Conservation (phyloP, 2,113 vertebrate species). For the Theristicus caerulescens region DNA sequence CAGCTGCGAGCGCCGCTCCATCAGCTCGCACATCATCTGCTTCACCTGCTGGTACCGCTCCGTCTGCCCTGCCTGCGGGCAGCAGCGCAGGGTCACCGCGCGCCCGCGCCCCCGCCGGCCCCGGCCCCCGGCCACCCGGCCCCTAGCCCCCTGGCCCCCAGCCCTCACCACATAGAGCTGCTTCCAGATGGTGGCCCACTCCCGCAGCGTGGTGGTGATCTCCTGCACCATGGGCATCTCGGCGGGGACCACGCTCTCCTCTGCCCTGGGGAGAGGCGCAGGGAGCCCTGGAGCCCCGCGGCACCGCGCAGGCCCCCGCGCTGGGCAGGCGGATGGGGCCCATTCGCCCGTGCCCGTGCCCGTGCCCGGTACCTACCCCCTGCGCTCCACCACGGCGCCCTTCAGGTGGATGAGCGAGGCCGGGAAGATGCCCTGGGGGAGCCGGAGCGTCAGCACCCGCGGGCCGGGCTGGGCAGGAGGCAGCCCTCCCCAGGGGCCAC, state of each 20-base stretch:
- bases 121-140: too few relatives aligned
- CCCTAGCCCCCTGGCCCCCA: fast-evolving
- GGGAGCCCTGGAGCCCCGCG: background rate
- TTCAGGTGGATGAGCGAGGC: conserved; percentile 60
- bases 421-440: conserved; percentile 60
- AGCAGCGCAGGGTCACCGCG: fast-evolving
- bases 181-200: conserved; percentile 68
- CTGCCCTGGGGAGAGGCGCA: background rate
- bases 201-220: conserved; percentile 66
- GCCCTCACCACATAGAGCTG: conserved; percentile 59
- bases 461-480: background rate
- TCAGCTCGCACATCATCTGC: conserved; percentile 60
- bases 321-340: background rate
- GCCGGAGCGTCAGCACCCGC: fast-evolving
- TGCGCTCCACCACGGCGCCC: background rate
- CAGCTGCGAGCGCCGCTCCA: conserved; percentile 61
- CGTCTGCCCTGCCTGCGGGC: background rate
- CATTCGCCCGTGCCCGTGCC: fast-evolving
- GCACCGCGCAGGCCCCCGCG: fast-evolving
- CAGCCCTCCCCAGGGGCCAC: fast-evolving
- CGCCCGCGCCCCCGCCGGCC: too few relatives aligned
- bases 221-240: conserved; percentile 69
- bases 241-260: background rate
- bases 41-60: conserved; percentile 29
- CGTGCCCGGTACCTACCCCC: background rate